A percentile compares a stretch with the other conserved stretches of the same genome.
These are phyloP conservation scores for Mesorhabditis belari DNA, from an alignment of 2,888 invertebrate species.

Conservation along the genomic window DNA sequence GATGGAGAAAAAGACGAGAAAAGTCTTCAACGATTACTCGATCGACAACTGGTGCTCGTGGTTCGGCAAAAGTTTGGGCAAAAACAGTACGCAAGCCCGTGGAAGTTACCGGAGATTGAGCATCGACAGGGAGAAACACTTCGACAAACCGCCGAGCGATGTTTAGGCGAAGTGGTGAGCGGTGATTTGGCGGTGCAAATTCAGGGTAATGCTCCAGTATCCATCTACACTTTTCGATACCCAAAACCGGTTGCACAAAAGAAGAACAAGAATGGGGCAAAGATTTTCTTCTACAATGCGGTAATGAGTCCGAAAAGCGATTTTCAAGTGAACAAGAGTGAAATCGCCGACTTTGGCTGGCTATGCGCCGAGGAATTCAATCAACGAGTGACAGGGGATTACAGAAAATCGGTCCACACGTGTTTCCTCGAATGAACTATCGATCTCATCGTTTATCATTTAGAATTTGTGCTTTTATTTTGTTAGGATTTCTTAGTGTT, in stretches of 20 bases:
- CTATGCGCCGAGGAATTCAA: no score
- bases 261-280: conserved; percentile 18
- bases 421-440: no score
- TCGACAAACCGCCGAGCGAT: conserved; percentile 42
- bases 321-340: conserved; percentile 24
- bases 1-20: conserved; percentile 10
- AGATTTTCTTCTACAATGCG: conserved; percentile 41
- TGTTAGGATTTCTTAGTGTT: no score
- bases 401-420: no score
- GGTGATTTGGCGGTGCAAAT: conserved; percentile 20
- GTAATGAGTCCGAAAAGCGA: conserved; percentile 4
- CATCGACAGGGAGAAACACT: conserved; percentile 36
- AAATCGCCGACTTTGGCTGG: no score
- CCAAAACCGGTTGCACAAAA: conserved; percentile 16
- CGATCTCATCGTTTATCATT: no score
- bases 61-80: conserved; percentile 37
- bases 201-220: conserved; percentile 43
- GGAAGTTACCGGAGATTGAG: conserved; percentile 44
- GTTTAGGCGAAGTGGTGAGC: conserved; percentile 27
- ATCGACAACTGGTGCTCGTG: conserved; percentile 39
- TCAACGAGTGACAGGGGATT: no score
- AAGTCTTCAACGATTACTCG: conserved; percentile 22
- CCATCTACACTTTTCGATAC: conserved; percentile 30
- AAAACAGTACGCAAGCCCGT: conserved; percentile 28
- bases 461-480: no score